Conservation (phyloP, 2,888 invertebrate genomes). For the Xiphydria camelus region DNA sequence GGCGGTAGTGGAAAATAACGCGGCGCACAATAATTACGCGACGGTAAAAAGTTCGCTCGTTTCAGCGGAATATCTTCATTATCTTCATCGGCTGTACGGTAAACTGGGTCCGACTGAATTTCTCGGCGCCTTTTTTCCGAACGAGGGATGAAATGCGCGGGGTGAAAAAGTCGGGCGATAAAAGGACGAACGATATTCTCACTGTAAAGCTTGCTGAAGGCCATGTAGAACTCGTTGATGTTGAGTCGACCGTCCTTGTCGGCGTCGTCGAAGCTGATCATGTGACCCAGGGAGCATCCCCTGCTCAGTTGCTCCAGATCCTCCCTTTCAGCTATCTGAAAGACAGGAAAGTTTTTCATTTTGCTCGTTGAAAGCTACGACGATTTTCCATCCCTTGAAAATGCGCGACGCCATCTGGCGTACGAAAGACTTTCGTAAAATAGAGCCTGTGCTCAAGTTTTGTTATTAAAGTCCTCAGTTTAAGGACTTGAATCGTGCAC, state of each 20-base stretch:
- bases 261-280: constrained; percentile 71
- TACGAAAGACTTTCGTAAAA: too few species aligned
- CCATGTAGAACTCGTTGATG: constrained; percentile 74
- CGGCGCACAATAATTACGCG: not conserved
- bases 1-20: not conserved
- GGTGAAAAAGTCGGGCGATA: not conserved
- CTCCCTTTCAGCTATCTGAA: constrained; percentile 66
- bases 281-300: constrained; percentile 69
- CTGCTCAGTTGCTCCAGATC: constrained; percentile 67
- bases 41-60: not conserved
- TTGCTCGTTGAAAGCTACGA: too few species aligned
- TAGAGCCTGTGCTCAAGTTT: too few species aligned
- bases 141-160: not conserved
- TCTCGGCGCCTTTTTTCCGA: too few species aligned
- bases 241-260: constrained; percentile 68
- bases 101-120: too few species aligned
- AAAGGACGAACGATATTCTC: constrained; percentile 54
- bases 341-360: too few species aligned
- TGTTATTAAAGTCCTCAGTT: too few species aligned
- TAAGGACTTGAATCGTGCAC: too few species aligned
- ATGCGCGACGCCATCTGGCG: too few species aligned
- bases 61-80: too few species aligned
- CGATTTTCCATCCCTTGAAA: too few species aligned
- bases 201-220: constrained; percentile 78
- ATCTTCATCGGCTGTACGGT: too few species aligned